phyloP scores from a whole-genome alignment of 2,888 invertebrate species.

The Danaus chrysippus region DNA sequence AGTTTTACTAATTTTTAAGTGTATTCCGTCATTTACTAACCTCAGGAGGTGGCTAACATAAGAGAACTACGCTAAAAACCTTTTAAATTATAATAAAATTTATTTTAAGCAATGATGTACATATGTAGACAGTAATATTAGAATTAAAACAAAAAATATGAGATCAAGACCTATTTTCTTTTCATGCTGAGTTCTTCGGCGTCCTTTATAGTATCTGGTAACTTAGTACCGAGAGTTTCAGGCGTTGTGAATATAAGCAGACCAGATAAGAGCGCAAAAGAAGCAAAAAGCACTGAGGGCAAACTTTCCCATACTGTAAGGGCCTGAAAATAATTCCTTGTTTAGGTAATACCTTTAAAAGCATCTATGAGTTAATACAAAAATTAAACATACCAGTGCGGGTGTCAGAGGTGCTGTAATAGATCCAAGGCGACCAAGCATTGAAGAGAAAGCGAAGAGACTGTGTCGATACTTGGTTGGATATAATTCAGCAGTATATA shows the following conservation, averaged over 20 bases:
- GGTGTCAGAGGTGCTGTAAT: slow-evolving; percentile 84
- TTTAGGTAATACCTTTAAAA: background rate
- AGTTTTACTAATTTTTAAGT: too few relatives aligned
- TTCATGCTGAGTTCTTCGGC: slow-evolving; percentile 57
- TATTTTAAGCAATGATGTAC: background rate
- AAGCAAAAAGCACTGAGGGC: slow-evolving; percentile 78
- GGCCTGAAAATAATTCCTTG: slow-evolving; percentile 39
- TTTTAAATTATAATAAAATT: background rate
- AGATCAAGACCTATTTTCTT: slow-evolving; percentile 11
- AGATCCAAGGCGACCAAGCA: slow-evolving; percentile 83
- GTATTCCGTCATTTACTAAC: too few relatives aligned
- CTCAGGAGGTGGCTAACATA: too few relatives aligned
- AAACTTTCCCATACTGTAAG: slow-evolving; percentile 51
- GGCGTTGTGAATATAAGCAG: slow-evolving; percentile 56
- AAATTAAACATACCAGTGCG: slow-evolving; percentile 70
- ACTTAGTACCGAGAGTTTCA: slow-evolving; percentile 74
- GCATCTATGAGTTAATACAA: background rate
- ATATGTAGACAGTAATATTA: background rate
- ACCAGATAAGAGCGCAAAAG: slow-evolving; percentile 71
- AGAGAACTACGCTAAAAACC: too few relatives aligned
- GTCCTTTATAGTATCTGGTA: slow-evolving; percentile 80
- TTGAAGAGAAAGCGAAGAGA: slow-evolving; percentile 82
- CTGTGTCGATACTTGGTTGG: slow-evolving; percentile 83
- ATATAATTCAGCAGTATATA: slow-evolving; percentile 83
- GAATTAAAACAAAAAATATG: background rate